These are phyloP conservation scores for Nycteola revayana DNA, from an alignment of 2,888 invertebrate genomes.

Conservation along the genomic window DNA sequence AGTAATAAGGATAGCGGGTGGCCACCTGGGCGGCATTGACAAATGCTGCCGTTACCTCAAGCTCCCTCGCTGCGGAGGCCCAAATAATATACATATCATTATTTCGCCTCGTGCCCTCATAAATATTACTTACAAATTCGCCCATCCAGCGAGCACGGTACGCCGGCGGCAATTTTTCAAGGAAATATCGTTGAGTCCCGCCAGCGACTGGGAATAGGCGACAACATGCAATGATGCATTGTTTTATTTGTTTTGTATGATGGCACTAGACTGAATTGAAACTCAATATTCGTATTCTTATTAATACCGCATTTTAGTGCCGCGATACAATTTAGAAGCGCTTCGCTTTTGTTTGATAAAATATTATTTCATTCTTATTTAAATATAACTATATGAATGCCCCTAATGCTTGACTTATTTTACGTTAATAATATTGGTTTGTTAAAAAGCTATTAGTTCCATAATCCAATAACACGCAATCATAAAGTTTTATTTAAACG, in stretches of 20 bases:
- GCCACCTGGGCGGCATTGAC: slow-evolving; percentile 74
- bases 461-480: slow-evolving; percentile 25
- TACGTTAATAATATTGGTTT: no score
- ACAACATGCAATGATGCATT: slow-evolving; percentile 46
- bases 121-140: slow-evolving; percentile 73
- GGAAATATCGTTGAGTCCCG: slow-evolving; percentile 48
- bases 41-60: slow-evolving; percentile 58
- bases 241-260: slow-evolving; percentile 32
- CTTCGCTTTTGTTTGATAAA: no score
- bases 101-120: slow-evolving; percentile 65
- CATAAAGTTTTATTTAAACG: slow-evolving; percentile 44
- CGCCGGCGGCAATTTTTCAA: slow-evolving; percentile 62
- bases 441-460: slow-evolving; percentile 6
- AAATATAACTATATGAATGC: no score
- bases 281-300: slow-evolving; percentile 23
- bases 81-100: slow-evolving; percentile 78
- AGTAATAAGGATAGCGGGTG: slow-evolving; percentile 62
- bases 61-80: slow-evolving; percentile 54
- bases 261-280: slow-evolving; percentile 25
- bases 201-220: slow-evolving; percentile 37
- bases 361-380: no score
- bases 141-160: slow-evolving; percentile 48
- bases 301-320: slow-evolving; percentile 3
- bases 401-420: no score
- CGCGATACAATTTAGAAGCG: slow-evolving; percentile 6